These are phyloP conservation scores for Rhea americana DNA, from an alignment of 2,113 vertebrate species.

Conservation along the genomic window DNA sequence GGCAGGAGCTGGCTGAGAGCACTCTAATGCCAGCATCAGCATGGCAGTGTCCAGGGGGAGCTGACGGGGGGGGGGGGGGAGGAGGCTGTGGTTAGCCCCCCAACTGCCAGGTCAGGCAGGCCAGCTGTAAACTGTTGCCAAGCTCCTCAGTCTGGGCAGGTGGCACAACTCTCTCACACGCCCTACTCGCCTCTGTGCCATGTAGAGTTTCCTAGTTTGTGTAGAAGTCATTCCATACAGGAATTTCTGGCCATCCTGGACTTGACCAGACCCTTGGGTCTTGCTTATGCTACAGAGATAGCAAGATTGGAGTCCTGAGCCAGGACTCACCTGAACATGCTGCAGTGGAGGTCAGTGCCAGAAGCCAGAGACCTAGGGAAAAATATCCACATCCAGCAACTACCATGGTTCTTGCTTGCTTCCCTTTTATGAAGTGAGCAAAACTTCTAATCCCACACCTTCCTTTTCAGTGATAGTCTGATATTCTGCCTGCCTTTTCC, in stretches of 20 bases:
- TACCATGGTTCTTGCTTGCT: fast-evolving
- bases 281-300: not conserved
- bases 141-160: fast-evolving
- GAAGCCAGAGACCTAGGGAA: not conserved
- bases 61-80: not conserved
- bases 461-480: not conserved
- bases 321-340: not conserved
- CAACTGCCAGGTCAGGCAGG: not conserved
- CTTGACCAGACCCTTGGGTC: not conserved
- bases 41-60: not conserved
- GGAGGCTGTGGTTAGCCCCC: not conserved
- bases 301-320: not conserved
- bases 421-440: not conserved
- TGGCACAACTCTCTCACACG: fast-evolving
- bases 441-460: not conserved
- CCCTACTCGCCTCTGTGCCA: fast-evolving
- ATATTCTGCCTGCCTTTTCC: not conserved
- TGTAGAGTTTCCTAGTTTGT: fast-evolving
- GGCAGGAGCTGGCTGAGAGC: not conserved
- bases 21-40: fast-evolving
- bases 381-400: fast-evolving
- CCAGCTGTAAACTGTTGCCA: not conserved
- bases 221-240: not conserved
- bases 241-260: not conserved
- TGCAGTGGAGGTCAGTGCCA: not conserved